Base-by-base conservation (phyloP, 1,140 invertebrate genomes). In the Lepidurus packardi region DNA sequence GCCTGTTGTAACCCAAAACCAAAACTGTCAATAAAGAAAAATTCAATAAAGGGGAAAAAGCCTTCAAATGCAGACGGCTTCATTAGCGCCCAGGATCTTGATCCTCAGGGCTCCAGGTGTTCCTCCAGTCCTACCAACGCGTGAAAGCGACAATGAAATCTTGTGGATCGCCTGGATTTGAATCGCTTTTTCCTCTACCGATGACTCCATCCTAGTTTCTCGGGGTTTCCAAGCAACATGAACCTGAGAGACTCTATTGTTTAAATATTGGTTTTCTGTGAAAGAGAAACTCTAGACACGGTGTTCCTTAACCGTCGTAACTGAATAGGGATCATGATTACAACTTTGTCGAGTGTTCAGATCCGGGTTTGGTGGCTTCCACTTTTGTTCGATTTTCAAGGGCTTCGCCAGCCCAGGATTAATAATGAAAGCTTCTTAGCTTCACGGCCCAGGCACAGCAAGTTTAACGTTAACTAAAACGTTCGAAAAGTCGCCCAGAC, bases 331-430 rank as follows among this genome's bases (percentile, higher is more conserved):
- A 65, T 21, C 21, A 65, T n/a, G 21, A 65, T 65, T 13, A 65
- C 21, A 65, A 65, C 13, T 21, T 21, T 4, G 53, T 65, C 1
- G 53, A 16, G 53, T 16, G 53, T 65, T 65, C 16, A 65, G 53
- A 65, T 65, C 53, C 53, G 53, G 34, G 34, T 34, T 34, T 34
- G 34, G 34, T 34, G 34, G 53, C 53, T 65, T 65, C 53, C 8
- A 13, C n/a, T 65, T 65, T 65, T 13, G 53, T 65, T 65, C 53
- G 53, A 65, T 65, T 65, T 65, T 16, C 53, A 65, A 21, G 53
- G 53, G 16, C 21, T 16, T 65, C 53, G 53, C 16, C 53, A 65
- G 53, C 16, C 53, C 53, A 34, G 25, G 25, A 2, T 2, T 34
- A 34, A 34, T 2, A 34, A 34, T 34, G 25, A 34, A 34, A 34